These are phyloP conservation scores for Caranx melampygus DNA, from an alignment of 2,113 vertebrate species.

Conservation along the genomic window DNA sequence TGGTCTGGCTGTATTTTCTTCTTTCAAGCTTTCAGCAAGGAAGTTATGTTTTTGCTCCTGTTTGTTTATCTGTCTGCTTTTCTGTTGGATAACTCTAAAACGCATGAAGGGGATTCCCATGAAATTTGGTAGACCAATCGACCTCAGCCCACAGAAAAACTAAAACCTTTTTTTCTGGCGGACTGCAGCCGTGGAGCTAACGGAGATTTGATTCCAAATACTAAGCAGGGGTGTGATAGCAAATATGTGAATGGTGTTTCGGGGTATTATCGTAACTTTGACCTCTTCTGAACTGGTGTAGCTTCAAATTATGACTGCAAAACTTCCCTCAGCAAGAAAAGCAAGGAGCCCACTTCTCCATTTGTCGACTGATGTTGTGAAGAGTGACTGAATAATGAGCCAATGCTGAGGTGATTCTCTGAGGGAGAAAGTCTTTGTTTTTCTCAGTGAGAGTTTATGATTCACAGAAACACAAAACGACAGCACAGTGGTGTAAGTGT, in stretches of 20 bases:
- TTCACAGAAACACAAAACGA: not conserved
- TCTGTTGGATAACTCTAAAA: not conserved
- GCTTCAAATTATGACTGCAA: not conserved
- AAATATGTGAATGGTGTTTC: not conserved
- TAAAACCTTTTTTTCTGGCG: not conserved
- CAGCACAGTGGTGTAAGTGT: not conserved
- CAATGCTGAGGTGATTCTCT: not conserved
- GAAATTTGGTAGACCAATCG: constrained; percentile 1
- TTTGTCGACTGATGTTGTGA: not conserved
- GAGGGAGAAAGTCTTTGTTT: not conserved
- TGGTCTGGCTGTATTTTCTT: not conserved
- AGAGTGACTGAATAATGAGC: not conserved
- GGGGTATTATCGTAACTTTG: not conserved
- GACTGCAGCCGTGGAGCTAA: constrained; percentile 13
- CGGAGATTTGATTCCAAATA: constrained; percentile 8
- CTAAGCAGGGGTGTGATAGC: not conserved
- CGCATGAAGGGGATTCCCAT: constrained; percentile 1
- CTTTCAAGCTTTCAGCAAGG: not conserved
- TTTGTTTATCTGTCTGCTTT: constrained; percentile 5
- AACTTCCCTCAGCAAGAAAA: not conserved
- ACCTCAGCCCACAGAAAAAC: not conserved
- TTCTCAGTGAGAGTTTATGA: constrained; percentile 7
- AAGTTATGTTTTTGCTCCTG: not conserved
- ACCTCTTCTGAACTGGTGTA: not conserved
- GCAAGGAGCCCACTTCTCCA: not conserved